Evolutionary conservation across 1,140 invertebrate species (phyloP).

Genomic region (Micrasema longulum): DNA sequence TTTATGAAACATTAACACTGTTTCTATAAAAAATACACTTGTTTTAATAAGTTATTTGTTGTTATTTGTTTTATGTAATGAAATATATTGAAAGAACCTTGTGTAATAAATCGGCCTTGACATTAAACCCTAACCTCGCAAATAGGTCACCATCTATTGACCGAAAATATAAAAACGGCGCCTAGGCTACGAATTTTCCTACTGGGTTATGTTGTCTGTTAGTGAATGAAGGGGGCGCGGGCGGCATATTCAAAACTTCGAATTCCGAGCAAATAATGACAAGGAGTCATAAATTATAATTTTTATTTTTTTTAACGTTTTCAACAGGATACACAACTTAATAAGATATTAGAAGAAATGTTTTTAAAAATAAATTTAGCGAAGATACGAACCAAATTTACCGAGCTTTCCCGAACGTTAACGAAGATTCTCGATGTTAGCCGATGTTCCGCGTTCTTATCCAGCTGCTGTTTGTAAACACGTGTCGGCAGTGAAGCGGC

Average conservation of each 20-base stretch:
- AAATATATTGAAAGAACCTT: constrained; percentile 40
- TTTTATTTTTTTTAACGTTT: not conserved
- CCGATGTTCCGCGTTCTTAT: constrained; percentile 36
- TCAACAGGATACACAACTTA: not conserved
- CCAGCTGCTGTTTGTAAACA: constrained; percentile 54
- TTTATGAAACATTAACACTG: no score
- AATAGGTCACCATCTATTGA: constrained; percentile 42
- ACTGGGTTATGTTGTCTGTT: constrained; percentile 9
- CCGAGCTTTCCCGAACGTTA: constrained; percentile 11
- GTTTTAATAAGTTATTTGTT: no score
- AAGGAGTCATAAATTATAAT: no score
- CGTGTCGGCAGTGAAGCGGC: constrained; percentile 45
- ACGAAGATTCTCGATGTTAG: constrained; percentile 18
- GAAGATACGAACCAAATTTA: not conserved
- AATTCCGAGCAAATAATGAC: no score
- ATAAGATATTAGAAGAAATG: not conserved
- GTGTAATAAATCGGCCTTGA: constrained; percentile 38
- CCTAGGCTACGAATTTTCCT: constrained; percentile 24
- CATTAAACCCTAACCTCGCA: constrained; percentile 48
- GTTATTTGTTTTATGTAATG: not conserved
- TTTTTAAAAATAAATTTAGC: not conserved
- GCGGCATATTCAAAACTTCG: no score
- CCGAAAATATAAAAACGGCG: constrained; percentile 30
- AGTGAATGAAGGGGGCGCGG: constrained; percentile 34
- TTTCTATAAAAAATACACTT: no score